phyloP scores from a whole-genome alignment of 2,797 vertebrate genomes.

The Hydrophis major region DNA sequence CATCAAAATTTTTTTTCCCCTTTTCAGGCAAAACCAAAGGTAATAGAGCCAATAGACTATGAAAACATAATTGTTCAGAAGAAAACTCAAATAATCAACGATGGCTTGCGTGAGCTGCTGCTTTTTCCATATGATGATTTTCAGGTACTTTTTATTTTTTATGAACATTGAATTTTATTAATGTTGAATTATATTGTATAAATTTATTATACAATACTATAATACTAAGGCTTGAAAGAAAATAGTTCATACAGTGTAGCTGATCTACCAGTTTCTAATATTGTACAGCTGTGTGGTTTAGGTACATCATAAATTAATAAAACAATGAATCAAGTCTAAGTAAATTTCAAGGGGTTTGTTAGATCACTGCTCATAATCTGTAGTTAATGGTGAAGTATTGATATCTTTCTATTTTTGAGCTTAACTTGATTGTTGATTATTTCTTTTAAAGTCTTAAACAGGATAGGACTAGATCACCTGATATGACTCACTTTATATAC shows the following conservation, averaged over 20 bases:
- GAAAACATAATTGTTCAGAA: conserved; percentile 92
- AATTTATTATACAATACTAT: neutral
- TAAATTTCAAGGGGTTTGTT: neutral
- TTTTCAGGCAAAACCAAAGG: conserved; percentile 89
- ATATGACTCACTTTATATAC: neutral
- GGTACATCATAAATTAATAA: neutral
- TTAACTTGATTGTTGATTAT: neutral
- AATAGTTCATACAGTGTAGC: neutral
- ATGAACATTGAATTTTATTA: neutral
- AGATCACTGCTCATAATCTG: neutral
- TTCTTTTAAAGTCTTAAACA: neutral
- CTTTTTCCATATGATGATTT: conserved; percentile 96
- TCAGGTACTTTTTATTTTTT: conserved; percentile 73
- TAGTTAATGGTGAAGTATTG: neutral
- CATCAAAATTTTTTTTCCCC: conserved; percentile 9
- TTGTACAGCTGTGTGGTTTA: neutral
- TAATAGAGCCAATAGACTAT: conserved; percentile 95
- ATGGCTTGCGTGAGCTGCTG: conserved; percentile 91
- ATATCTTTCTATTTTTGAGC: neutral
- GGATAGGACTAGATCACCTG: neutral
- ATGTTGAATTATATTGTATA: neutral
- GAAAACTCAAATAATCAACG: conserved; percentile 94
- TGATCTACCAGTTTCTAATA: neutral
- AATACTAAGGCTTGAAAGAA: neutral
- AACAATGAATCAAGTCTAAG: neutral